A percentile compares a stretch with the other conserved stretches of the same genome.
Conservation (phyloP, 2,888 invertebrate genomes). For the Lissocephala sabroskyi region DNA sequence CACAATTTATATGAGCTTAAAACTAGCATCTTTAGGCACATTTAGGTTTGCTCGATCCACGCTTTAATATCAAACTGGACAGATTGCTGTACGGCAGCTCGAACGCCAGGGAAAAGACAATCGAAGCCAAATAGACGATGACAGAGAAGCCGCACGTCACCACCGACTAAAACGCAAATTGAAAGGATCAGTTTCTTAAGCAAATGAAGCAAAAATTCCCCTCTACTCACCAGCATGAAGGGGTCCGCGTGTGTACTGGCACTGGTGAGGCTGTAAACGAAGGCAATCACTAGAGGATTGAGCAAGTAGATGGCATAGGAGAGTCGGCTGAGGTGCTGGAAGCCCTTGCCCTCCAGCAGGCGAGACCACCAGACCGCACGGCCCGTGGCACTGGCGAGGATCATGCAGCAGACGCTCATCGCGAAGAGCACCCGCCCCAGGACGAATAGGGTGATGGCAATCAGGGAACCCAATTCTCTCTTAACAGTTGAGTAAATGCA, state of each 20-base stretch:
- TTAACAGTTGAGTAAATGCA: conserved; percentile 70
- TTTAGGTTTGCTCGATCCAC: conserved; percentile 29
- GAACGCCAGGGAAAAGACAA: conserved; percentile 68
- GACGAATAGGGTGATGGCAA: conserved; percentile 74
- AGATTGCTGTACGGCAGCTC: conserved; percentile 70
- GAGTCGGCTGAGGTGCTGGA: conserved; percentile 74
- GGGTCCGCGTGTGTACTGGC: conserved; percentile 70
- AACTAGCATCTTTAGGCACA: conserved; percentile 44
- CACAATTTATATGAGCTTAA: conserved; percentile 46
- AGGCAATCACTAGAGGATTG: conserved; percentile 75
- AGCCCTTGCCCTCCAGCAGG: conserved; percentile 67
- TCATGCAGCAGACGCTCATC: conserved; percentile 75
- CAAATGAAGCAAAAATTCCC: no score
- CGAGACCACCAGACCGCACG: conserved; percentile 73
- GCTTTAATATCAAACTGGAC: conserved; percentile 52
- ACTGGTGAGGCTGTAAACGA: conserved; percentile 71
- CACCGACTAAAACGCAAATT: conserved; percentile 44
- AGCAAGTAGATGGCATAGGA: conserved; percentile 76
- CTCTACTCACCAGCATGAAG: conserved; percentile 70
- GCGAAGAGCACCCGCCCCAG: conserved; percentile 75
- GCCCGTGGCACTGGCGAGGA: conserved; percentile 75
- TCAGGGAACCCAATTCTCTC: conserved; percentile 72
- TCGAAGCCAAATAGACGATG: conserved; percentile 66
- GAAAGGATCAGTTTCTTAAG: no score
- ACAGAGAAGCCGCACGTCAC: conserved; percentile 67